Conservation (phyloP, 2,888 invertebrate species). For the Zaprionus lineosus region DNA sequence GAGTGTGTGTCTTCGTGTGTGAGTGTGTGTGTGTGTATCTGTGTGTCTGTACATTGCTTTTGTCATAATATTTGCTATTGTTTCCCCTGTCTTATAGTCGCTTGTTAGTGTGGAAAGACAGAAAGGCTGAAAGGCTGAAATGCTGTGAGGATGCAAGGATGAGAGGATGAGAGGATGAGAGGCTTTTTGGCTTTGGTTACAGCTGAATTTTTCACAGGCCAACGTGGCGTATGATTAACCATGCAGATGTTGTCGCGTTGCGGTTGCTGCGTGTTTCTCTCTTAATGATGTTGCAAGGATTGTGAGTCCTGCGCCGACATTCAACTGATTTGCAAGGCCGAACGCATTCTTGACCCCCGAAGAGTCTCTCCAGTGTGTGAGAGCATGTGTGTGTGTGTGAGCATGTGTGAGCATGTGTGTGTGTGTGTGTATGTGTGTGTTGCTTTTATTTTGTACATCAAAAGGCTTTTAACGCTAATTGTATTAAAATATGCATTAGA, state of each 20-base stretch:
- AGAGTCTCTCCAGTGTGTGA: not conserved
- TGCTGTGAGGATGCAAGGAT: no score
- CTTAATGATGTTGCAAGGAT: conserved; percentile 55
- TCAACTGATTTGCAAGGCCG: conserved; percentile 19
- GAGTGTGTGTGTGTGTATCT: conserved; percentile 11
- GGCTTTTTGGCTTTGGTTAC: conserved; percentile 41
- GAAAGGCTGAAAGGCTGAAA: no score
- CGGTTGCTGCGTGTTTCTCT: conserved; percentile 46
- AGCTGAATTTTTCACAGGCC: conserved; percentile 51
- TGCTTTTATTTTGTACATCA: conserved; percentile 43
- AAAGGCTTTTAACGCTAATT: conserved; percentile 70
- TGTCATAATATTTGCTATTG: conserved; percentile 63
- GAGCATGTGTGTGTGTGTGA: not conserved
- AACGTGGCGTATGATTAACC: conserved; percentile 70
- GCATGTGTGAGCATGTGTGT: not conserved
- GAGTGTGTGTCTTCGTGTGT: conserved; percentile 2
- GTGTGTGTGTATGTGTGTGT: conserved; percentile 5
- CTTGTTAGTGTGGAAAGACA: conserved; percentile 62
- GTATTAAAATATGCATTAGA: conserved; percentile 36
- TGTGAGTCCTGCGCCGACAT: conserved; percentile 5
- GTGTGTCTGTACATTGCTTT: conserved; percentile 40
- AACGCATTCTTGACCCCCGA: conserved; percentile 61
- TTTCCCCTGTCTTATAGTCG: conserved; percentile 39
- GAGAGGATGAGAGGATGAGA: no score
- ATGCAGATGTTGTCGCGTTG: conserved; percentile 52